These are phyloP conservation scores for Chrysotoxum bicinctum DNA, from an alignment of 2,888 invertebrate genomes.

Conservation along the genomic window DNA sequence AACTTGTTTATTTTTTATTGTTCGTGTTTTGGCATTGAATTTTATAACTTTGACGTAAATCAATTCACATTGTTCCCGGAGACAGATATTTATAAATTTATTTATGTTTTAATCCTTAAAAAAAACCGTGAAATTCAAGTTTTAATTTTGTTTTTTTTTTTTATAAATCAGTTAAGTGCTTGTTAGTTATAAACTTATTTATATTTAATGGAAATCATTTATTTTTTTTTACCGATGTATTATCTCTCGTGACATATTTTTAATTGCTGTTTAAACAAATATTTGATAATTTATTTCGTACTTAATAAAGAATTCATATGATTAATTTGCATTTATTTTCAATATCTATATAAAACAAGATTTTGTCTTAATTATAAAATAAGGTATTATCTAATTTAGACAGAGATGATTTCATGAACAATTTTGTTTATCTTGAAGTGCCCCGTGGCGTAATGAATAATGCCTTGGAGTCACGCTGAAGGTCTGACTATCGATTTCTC, in stretches of 20 bases:
- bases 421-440: too few species aligned
- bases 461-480: too few species aligned
- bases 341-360: neutral
- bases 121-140: conserved; percentile 12
- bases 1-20: neutral
- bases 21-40: neutral
- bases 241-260: neutral
- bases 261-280: neutral
- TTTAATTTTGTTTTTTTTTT: neutral
- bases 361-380: too few species aligned
- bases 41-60: neutral
- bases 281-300: neutral
- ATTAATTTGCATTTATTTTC: neutral
- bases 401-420: too few species aligned
- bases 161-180: neutral
- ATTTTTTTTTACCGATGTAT: neutral
- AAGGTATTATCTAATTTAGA: too few species aligned
- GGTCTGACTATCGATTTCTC: too few species aligned
- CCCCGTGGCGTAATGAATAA: too few species aligned
- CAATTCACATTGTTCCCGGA: neutral
- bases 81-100: neutral
- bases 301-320: neutral
- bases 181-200: conserved; percentile 4
- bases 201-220: conserved; percentile 12
- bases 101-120: neutral